Base-by-base conservation (phyloP, 2,797 vertebrate species). In the Gymnoscopelus microlampas region DNA sequence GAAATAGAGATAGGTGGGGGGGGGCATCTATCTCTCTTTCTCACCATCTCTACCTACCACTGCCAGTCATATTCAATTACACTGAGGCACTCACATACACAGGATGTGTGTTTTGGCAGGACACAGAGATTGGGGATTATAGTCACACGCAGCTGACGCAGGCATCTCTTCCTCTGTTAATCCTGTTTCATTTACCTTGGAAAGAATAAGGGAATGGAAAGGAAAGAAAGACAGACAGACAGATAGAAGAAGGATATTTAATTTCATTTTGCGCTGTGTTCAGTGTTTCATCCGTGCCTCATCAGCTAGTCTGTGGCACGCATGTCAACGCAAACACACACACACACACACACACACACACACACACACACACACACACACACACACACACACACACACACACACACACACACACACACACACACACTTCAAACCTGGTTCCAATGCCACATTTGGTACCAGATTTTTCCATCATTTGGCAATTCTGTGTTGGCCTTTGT, bases 121-220 rank as follows among this genome's bases (percentile, higher is more conserved):
- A 81, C 85, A 79, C 74, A 57, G 72, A 87, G 79, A 85, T 80
- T 24, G 23, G 57, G 86, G 87, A 92, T 93, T 93, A 90, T 80
- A 83, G 39, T 10, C 63, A 66, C 74, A 88, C 67, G 53, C 70
- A 82, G 85, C 83, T 91, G 85, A 93, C 50, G 67, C 87, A 85
- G 86, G 81, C 87, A 83, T 84, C 76, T 85, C 75, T 86, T 74
- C 59, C 60, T 61, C 69, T 78, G 70, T 69, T 92, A 90, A 92
- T 93, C 90, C 88, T 81, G 80, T 91, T 90, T 92, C 77, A 85
- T 91, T 91, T 90, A 83, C 85, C 55, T 86, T 76, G 53, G 75
- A 89, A 84, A 78, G 66, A 85, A 79, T 71, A 63, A 76, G 71
- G 50, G 51, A 73, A 35, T 53, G 59, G 19, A 55, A 35, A 32